Conservation (phyloP, 23 tunicate genomes). For the Ciona savignyi region DNA sequence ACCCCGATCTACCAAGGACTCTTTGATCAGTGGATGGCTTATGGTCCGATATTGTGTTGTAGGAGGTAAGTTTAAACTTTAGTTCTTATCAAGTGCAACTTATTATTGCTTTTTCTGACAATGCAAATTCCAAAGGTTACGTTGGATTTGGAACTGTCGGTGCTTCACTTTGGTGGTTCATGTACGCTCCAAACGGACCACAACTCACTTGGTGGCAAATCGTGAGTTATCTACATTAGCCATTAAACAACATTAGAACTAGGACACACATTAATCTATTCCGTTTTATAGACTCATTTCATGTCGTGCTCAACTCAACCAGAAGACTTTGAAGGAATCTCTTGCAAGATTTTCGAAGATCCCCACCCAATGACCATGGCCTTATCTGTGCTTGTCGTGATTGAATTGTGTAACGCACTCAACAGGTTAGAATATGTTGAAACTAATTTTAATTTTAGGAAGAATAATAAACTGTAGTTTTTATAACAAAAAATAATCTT, state of each 20-base stretch:
- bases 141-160: conserved; percentile 97
- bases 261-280: not conserved
- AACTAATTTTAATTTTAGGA: not conserved
- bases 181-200: conserved; percentile 94
- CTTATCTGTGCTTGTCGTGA: conserved; percentile 94
- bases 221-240: conserved; percentile 33
- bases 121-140: conserved; percentile 41
- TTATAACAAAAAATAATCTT: not conserved
- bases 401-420: conserved; percentile 95
- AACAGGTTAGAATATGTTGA: conserved; percentile 58
- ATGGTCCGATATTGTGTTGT: conserved; percentile 90
- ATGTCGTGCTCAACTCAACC: conserved; percentile 82
- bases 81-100: no score
- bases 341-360: conserved; percentile 94
- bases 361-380: conserved; percentile 99
- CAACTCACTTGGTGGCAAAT: conserved; percentile 96
- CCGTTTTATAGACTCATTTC: conserved; percentile 69
- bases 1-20: conserved; percentile 92
- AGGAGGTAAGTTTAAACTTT: conserved; percentile 40
- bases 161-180: conserved; percentile 99
- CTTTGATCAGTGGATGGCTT: conserved; percentile 88
- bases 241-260: not conserved
- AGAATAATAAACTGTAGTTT: not conserved
- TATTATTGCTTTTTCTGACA: not conserved
- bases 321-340: conserved; percentile 68